These are phyloP conservation scores for Chitala chitala DNA, from an alignment of 2,113 vertebrate genomes.

Conservation along the genomic window DNA sequence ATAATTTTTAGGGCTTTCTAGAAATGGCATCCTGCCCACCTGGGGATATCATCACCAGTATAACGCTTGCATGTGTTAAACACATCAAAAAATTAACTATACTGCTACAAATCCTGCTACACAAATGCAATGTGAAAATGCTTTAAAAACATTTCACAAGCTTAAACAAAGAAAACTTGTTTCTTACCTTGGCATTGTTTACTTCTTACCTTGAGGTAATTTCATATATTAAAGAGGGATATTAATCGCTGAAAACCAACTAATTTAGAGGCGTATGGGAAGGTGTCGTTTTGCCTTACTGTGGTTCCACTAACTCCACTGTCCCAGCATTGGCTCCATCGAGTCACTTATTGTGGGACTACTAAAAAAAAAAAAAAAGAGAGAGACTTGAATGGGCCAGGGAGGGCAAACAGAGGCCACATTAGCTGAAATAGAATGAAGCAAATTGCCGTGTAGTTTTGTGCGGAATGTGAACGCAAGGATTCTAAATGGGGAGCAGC, in stretches of 20 bases:
- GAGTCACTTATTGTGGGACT: background rate
- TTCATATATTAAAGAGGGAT: background rate
- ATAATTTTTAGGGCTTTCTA: background rate
- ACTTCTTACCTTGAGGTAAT: no score
- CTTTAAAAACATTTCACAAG: no score
- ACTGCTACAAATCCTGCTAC: no score
- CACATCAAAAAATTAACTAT: background rate
- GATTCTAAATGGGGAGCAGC: conserved; percentile 16
- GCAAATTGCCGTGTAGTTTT: background rate
- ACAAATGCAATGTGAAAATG: no score
- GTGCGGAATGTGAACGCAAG: conserved; percentile 12
- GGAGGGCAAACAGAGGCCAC: background rate
- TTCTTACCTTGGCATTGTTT: no score
- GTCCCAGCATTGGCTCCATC: background rate
- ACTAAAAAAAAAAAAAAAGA: background rate
- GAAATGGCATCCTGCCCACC: background rate
- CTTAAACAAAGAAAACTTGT: no score
- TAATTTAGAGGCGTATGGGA: background rate
- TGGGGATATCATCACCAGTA: background rate
- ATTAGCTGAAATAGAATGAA: background rate
- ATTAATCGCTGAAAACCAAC: background rate
- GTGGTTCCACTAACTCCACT: background rate
- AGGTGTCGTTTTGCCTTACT: background rate
- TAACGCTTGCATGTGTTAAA: background rate
- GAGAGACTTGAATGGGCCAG: background rate